Conservation (phyloP, 2,888 invertebrate genomes). For the Trisateles emortualis region DNA sequence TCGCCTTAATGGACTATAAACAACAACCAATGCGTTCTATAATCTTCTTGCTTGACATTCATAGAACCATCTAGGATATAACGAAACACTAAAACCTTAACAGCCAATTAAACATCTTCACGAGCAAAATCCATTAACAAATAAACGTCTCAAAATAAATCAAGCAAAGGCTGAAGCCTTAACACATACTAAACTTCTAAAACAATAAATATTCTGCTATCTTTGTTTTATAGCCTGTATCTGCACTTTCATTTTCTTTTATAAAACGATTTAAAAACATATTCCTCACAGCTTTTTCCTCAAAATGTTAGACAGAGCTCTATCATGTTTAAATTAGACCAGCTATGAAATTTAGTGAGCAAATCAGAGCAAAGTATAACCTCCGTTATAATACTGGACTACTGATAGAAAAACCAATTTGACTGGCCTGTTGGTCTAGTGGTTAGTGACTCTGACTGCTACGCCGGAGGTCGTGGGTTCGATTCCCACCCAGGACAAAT, state of each 20-base stretch:
- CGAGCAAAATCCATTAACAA: neutral
- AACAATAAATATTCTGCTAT: constrained; percentile 3
- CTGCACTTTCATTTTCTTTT: constrained; percentile 11
- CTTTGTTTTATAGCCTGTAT: neutral
- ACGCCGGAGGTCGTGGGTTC: too few relatives aligned
- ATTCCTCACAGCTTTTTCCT: too few relatives aligned
- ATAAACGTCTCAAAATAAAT: constrained; percentile 5
- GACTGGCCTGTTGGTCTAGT: too few relatives aligned
- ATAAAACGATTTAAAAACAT: constrained; percentile 5
- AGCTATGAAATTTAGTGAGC: too few relatives aligned
- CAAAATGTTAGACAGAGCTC: too few relatives aligned
- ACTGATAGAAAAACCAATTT: too few relatives aligned
- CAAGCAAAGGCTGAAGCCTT: neutral
- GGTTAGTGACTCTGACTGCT: too few relatives aligned
- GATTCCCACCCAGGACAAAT: too few relatives aligned
- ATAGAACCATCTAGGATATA: constrained; percentile 1
- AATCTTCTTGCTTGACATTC: constrained; percentile 1
- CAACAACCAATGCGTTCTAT: neutral
- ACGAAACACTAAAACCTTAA: neutral
- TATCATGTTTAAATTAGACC: too few relatives aligned
- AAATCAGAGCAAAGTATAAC: too few relatives aligned
- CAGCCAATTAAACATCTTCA: neutral
- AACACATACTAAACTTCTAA: neutral
- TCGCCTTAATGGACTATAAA: neutral
- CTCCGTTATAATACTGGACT: too few relatives aligned